Base-by-base conservation (phyloP, 2,113 vertebrate genomes). In the Neodon shergylaensis region DNA sequence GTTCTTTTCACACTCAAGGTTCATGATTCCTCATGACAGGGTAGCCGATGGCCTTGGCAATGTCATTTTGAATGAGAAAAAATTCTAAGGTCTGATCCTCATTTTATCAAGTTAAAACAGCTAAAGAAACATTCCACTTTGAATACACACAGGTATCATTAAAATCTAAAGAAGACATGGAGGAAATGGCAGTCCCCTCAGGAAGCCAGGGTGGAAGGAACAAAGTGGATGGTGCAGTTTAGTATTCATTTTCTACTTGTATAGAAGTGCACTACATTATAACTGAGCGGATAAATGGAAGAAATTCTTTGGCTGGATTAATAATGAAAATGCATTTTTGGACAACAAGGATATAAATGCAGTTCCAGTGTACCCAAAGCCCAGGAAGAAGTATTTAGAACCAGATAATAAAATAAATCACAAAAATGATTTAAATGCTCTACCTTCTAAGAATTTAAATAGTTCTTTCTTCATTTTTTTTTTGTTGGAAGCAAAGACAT, bases 41-140 rank as follows among this genome's bases (percentile, higher is more conserved):
- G 47, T 86, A 77, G n/a, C 17, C 24, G 31, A 7, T 68, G 21
- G 22, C n/a, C 84, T 79, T 5, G 63, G 24, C 83, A 82, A 66
- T 66, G 5, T 21, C 63, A 21, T 92, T 82, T 74, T 66, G 13
- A 74, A 73, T 42, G 74, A 16, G 65, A 88, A 90, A 63, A 87
- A 76, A 63, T 14, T 42, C 65, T 12, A 90, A 77, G 47, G 31
- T 36, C 3, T 78, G 39, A 49, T 72, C 5, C 63, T 77, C 22
- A 85, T 91, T 72, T 78, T 86, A 78, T 91, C 63, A 94, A 91
- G 49, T 94, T 78, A 86, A 86, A 91, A 68, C 6, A 54, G 31
- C 72, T 49, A 68, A 68, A 68, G 22, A 86, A 78, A 63, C 58
- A 78, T 58, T 86, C 17, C 1, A 36, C 22, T 63, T 87, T 73